Evolutionary conservation across 2,888 invertebrate genomes (phyloP), one percentile per base, ranked within the genome.

Genomic region (Phasia obesa): DNA sequence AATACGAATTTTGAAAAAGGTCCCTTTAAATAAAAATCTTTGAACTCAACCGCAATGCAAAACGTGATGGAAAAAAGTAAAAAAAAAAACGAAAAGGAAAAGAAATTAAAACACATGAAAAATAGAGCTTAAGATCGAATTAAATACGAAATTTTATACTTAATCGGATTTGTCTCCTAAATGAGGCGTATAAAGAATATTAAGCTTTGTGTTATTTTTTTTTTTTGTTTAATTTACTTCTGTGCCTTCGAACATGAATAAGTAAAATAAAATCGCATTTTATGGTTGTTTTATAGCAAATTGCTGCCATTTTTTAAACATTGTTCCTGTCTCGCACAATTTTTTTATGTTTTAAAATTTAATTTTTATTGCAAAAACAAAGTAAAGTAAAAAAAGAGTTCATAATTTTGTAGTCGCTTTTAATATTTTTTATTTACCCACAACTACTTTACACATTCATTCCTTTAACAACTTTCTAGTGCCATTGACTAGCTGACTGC

Each of bases 151-250:
- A 83, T 83, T 83, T 83, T 79, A 83, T 79, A 83, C 83, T 75
- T 83, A 83, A 83, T 83, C 83, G 83, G 83, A 83, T 83, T 83
- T 83, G 83, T 83, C 83, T 83, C 79, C 65, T 79, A 83, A 83
- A 83, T 83, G 83, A 71, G 83, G 79, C 79, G 83, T 83, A 75
- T 83, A 65, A 83, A 83, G 79, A 83, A 65, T 83, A 79, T 83
- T 83, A 83, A 75, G 83, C 65, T 79, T 83, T 75, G 74, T 82
- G 55, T 76, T 59, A n/a, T 38, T 44, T 31, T 25, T 31, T 64
- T 51, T 27, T 59, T 65, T 15, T n/a, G 9, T 57, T 35, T n/a
- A 42, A 65, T 25, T 59, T 23, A 23, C n/a, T 51, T 60, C 42
- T 55, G 27, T 23, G 53, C 6, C 17, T 67, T n/a, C 38, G 11